These are phyloP conservation scores for Phorcus lineatus DNA, from an alignment of 2,888 invertebrate species.

Conservation along the genomic window DNA sequence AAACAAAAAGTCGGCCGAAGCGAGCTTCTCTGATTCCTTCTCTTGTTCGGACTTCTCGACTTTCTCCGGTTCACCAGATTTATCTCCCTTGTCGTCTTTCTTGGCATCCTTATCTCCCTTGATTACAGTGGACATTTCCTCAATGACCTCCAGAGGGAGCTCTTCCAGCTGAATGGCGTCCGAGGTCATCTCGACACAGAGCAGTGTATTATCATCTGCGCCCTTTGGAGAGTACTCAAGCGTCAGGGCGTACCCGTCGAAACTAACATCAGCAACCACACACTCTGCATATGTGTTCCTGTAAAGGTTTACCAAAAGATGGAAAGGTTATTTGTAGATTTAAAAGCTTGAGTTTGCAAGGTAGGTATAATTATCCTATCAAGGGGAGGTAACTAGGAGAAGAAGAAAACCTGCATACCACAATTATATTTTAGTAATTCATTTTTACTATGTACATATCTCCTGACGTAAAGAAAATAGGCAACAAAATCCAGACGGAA, in stretches of 20 bases:
- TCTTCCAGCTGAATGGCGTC: constrained; percentile 24
- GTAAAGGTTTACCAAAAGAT: background rate
- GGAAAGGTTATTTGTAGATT: too few species aligned
- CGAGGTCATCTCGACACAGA: constrained; percentile 39
- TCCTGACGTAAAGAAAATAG: too few species aligned
- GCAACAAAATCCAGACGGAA: too few species aligned
- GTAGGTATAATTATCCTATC: too few species aligned
- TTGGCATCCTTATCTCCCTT: constrained; percentile 31
- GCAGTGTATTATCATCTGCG: constrained; percentile 38
- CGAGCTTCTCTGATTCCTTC: too few species aligned
- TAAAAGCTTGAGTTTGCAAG: too few species aligned
- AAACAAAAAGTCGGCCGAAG: too few species aligned
- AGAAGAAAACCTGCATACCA: too few species aligned
- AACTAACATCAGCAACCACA: constrained; percentile 54
- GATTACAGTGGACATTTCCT: constrained; percentile 33
- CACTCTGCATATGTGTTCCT: constrained; percentile 57
- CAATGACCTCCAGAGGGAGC: constrained; percentile 22
- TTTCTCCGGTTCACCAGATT: constrained; percentile 11
- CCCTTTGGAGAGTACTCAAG: constrained; percentile 58
- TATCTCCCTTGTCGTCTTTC: constrained; percentile 24
- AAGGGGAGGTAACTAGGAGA: too few species aligned
- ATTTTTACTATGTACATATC: too few species aligned
- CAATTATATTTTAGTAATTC: too few species aligned
- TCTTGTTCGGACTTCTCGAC: background rate
- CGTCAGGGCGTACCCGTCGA: constrained; percentile 47